Evolutionary conservation across 2,888 invertebrate genomes (phyloP).

Genomic region (Polietes domitor): DNA sequence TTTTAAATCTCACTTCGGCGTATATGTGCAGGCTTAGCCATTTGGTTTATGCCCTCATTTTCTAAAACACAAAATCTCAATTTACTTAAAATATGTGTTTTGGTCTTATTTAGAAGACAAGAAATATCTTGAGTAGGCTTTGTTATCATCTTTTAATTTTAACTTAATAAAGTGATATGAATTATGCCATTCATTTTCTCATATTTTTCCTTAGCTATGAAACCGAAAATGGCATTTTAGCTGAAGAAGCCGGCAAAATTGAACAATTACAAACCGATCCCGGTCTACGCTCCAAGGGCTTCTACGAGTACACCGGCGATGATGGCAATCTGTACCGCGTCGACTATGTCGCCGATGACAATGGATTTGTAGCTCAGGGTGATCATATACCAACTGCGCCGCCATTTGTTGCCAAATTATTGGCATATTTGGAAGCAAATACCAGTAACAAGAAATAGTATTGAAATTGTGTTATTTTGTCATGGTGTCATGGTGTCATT

Average conservation of each 20-base stretch:
- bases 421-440: slow-evolving; percentile 83
- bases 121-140: no score
- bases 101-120: no score
- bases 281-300: slow-evolving; percentile 85
- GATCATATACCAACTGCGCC: slow-evolving; percentile 82
- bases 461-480: neutral
- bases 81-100: no score
- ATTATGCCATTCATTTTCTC: no score
- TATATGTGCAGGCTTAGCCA: no score
- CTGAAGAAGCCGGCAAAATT: slow-evolving; percentile 83
- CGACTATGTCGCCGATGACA: slow-evolving; percentile 83
- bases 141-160: no score
- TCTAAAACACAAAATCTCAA: no score
- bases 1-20: no score
- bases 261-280: slow-evolving; percentile 82
- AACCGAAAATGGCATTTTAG: slow-evolving; percentile 83
- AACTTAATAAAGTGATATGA: no score
- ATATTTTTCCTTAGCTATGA: slow-evolving; percentile 79
- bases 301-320: slow-evolving; percentile 86
- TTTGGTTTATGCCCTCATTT: no score
- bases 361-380: slow-evolving; percentile 81
- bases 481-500: neutral
- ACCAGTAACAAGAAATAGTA: slow-evolving; percentile 60
- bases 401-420: slow-evolving; percentile 84
- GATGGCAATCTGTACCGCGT: slow-evolving; percentile 82